Evolutionary conservation across 1,140 invertebrate genomes (phyloP), one percentile per base, ranked within the genome.

Genomic region (Zaprionus ghesquierei): DNA sequence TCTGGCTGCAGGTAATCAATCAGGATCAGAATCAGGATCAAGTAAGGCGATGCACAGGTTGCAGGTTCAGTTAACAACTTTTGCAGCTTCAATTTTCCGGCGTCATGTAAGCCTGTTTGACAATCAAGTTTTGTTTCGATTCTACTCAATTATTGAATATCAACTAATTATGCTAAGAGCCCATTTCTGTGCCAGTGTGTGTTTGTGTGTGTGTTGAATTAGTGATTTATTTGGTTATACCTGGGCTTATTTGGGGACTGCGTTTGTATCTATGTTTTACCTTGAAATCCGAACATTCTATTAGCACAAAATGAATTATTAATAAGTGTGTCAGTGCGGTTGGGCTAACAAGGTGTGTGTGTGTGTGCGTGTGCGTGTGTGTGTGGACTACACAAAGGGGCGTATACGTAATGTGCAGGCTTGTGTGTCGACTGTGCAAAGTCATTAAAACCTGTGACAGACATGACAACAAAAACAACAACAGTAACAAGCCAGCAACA

Each of bases 301-400:
- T 81, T 86, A 77, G 69, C 61, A 58, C 76, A 69, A 55, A 80
- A 80, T 89, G 74, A 87, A 87, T 87, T 87, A 87, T 89, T 87
- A 89, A 86, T 87, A 79, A 73, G 60, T 76, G 56, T 84, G 80
- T 84, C 80, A 73, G 68, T 74, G 50, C 49, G 65, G 75, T 54
- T 55, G 68, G 80, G 50, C 75, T 84, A 79, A 82, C 71, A 65
- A 86, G 75, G 69, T 77, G 33, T 31, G 20, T 9, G 65, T 77
- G 49, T 63, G 25, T 35, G 50, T 69, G 12, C 18, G 44, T 46
- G 23, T 59, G 22, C 18, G 69, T 77, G 58, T 75, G 31, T 46
- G 50, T 69, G 31, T 4, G 53, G 35, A 70, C 46, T 41, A 25
- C 54, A 33, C 69, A 50, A 73, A 33, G 53, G 54, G 71, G 65